These are phyloP conservation scores for Atractosteus spatula DNA, from an alignment of 2,113 vertebrate genomes.

Conservation along the genomic window DNA sequence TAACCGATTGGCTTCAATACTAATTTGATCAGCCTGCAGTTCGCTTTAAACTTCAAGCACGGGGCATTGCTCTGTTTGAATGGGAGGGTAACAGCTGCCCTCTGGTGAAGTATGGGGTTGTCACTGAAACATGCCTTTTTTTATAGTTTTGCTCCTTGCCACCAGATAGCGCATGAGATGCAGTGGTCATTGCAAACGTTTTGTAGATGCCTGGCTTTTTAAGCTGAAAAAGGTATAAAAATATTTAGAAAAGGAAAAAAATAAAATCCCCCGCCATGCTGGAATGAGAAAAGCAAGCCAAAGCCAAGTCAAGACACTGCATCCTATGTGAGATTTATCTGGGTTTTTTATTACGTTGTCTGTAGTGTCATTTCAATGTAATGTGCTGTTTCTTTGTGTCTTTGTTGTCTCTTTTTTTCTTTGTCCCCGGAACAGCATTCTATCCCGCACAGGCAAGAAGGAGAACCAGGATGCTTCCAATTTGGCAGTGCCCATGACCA, in stretches of 20 bases:
- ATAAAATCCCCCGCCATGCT: slow-evolving; percentile 1
- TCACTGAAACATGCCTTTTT: slow-evolving; percentile 99
- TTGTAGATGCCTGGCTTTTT: slow-evolving; percentile 46
- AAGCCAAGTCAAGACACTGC: slow-evolving; percentile 73
- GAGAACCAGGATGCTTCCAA: slow-evolving; percentile 99
- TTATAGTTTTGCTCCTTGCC: slow-evolving; percentile 99
- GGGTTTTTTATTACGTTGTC: slow-evolving; percentile 99
- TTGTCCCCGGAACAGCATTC: slow-evolving; percentile 99
- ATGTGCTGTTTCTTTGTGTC: slow-evolving; percentile 99
- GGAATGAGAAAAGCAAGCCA: slow-evolving; percentile 39
- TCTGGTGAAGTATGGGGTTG: slow-evolving; percentile 92
- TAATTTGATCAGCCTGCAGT: slow-evolving; percentile 38
- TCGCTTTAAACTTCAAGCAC: slow-evolving; percentile 11
- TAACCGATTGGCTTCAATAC: slow-evolving; percentile 54
- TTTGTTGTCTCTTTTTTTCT: slow-evolving; percentile 99
- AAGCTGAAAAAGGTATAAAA: slow-evolving; percentile 6
- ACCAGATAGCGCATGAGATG: slow-evolving; percentile 99
- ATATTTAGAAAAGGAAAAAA: slow-evolving; percentile 33
- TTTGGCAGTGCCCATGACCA: slow-evolving; percentile 99
- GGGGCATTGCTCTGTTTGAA: slow-evolving; percentile 51
- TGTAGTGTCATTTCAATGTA: slow-evolving; percentile 99
- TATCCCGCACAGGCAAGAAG: slow-evolving; percentile 99
- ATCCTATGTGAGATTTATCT: slow-evolving; percentile 99
- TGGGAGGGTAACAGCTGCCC: slow-evolving; percentile 44
- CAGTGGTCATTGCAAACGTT: slow-evolving; percentile 82